Percentiles rank a stretch among this genome's conserved stretches.
phyloP scores from a whole-genome alignment of 2,888 invertebrate genomes.

The Drosophila phalerata region DNA sequence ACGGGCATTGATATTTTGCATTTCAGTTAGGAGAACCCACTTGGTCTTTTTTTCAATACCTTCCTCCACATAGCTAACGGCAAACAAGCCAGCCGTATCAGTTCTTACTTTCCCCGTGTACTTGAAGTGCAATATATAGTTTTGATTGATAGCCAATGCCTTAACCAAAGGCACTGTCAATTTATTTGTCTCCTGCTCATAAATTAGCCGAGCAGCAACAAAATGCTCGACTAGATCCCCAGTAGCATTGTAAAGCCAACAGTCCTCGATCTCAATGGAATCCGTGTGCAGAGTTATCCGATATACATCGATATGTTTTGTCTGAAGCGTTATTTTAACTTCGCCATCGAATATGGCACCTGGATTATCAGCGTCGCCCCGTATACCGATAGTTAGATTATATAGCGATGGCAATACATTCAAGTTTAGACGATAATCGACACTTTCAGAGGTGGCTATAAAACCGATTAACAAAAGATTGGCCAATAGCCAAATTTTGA shows the following conservation, averaged over 20 bases:
- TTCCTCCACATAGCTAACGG: conserved; percentile 69
- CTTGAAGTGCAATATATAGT: conserved; percentile 85
- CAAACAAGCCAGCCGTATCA: conserved; percentile 74
- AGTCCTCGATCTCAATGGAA: conserved; percentile 54
- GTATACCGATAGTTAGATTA: conserved; percentile 86
- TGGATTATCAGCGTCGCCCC: conserved; percentile 56
- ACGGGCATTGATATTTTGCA: conserved; percentile 89
- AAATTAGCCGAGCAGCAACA: conserved; percentile 44
- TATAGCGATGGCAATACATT: conserved; percentile 87
- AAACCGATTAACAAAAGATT: conserved; percentile 26
- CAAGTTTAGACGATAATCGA: conserved; percentile 74
- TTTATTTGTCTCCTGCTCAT: conserved; percentile 83
- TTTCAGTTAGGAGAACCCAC: conserved; percentile 88
- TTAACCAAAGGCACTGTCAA: conserved; percentile 85
- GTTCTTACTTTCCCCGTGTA: conserved; percentile 86
- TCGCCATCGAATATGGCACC: conserved; percentile 77
- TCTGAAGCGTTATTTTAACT: conserved; percentile 86
- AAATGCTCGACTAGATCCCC: conserved; percentile 39
- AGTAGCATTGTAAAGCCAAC: conserved; percentile 45
- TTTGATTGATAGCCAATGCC: conserved; percentile 76
- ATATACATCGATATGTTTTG: conserved; percentile 78
- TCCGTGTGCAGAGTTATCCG: conserved; percentile 86
- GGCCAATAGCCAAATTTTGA: conserved; percentile 3
- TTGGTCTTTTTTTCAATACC: conserved; percentile 52
- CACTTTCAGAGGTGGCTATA: conserved; percentile 22